Base-by-base conservation (phyloP, 2,113 vertebrate genomes). In the Campylomormyrus numenius region DNA sequence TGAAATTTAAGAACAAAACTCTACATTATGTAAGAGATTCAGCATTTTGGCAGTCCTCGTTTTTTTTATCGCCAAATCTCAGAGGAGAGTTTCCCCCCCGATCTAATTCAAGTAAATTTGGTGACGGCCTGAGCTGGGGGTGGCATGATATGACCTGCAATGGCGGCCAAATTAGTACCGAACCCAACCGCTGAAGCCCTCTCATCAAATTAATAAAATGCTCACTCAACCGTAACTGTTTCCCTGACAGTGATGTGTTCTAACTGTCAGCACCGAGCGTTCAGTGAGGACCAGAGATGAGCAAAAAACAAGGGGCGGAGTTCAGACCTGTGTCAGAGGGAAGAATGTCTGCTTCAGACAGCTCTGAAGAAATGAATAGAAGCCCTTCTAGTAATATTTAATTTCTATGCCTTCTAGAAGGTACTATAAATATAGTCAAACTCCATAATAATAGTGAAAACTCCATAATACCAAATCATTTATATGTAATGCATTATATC, bases 141-240 rank as follows among this genome's bases (percentile, higher is more conserved):
- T n/a, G 6, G 80, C 42, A 9, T 62, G 45, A 90, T 85, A 90
- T 90, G 66, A 90, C 87, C 89, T 87, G 31, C 89, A n/a, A 91
- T 89, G 88, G 56, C 91, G 91, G 91, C 53, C 89, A 91, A 88
- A 84, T 91, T 90, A 89, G 88, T 35, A 35, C 21, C 74, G n/a
- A 91, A 91, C 77, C 87, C 88, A 31, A 39, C 31, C 58, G 13
- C 21, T 80, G 90, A 86, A 53, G 52, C 89, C 87, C 31, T 90
- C 88, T 85, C 62, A 91, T 91, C 89, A 92, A 39, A 50, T 86
- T 89, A 88, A 91, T 86, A 74, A 88, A 91, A 90, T 87, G 89
- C 88, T 84, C 24, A 89, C 89, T 90, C 77, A 70, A 87, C 89
- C 89, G 35, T 70, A 85, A 89, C 90, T 56, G 53, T n/a, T 88